Evolutionary conservation across 2,113 vertebrate species (phyloP).

Genomic region (Elephas maximus): DNA sequence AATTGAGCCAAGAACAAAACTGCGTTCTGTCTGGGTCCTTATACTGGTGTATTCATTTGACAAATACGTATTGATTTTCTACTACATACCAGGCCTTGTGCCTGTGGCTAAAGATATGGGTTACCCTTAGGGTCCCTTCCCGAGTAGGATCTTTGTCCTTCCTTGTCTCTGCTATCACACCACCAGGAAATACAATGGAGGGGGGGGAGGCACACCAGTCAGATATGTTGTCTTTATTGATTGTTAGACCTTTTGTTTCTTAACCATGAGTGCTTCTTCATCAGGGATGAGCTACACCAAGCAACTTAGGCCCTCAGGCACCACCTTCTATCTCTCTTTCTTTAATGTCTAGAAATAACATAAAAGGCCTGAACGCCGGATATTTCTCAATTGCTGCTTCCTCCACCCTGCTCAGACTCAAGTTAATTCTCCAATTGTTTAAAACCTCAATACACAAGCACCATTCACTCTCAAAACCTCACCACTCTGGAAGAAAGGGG

Average conservation of each 20-base stretch:
- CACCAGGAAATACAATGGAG: background rate
- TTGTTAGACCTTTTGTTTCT: background rate
- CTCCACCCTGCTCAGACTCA: background rate
- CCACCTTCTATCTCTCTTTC: background rate
- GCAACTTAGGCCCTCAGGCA: background rate
- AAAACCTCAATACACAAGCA: background rate
- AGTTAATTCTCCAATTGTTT: background rate
- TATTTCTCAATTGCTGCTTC: background rate
- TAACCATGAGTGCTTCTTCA: background rate
- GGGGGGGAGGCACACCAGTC: background rate
- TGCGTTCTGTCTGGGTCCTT: background rate
- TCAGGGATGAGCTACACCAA: background rate
- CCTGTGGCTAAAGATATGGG: background rate
- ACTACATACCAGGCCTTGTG: no score
- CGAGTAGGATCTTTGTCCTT: no score
- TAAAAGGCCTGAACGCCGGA: background rate
- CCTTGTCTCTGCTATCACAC: background rate
- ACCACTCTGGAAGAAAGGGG: background rate
- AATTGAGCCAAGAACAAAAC: background rate
- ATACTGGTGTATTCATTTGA: background rate
- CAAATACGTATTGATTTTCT: background rate
- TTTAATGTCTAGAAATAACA: background rate
- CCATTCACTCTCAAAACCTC: background rate
- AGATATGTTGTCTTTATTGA: background rate
- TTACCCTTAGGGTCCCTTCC: background rate